Evolutionary conservation across 2,888 invertebrate genomes (phyloP).

Genomic region (Tholera decimalis): DNA sequence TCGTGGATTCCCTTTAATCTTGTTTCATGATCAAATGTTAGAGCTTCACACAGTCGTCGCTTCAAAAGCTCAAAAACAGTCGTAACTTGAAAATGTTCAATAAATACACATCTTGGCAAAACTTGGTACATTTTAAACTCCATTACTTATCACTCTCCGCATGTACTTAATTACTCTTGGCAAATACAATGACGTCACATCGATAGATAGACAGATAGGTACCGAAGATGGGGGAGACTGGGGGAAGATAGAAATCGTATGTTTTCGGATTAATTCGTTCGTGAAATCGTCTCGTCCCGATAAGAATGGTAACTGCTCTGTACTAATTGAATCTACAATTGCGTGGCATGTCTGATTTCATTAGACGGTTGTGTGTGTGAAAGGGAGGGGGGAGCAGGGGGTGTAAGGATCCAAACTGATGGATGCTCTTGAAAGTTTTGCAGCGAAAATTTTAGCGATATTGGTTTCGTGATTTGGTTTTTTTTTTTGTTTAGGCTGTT

Average conservation of each 20-base stretch:
- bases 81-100: conserved; percentile 62
- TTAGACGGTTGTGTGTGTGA: conserved; percentile 80
- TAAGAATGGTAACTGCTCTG: conserved; percentile 90
- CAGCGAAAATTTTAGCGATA: conserved; percentile 69
- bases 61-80: conserved; percentile 54
- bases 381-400: conserved; percentile 70
- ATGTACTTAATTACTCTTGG: conserved; percentile 88
- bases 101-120: conserved; percentile 64
- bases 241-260: conserved; percentile 90
- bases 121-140: conserved; percentile 71
- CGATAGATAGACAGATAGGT: conserved; percentile 77
- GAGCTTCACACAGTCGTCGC: conserved; percentile 38
- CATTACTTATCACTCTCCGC: conserved; percentile 76
- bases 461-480: conserved; percentile 62
- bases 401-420: conserved; percentile 67
- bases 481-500: conserved; percentile 19
- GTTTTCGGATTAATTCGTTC: conserved; percentile 92
- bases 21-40: conserved; percentile 54
- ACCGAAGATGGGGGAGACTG: conserved; percentile 76
- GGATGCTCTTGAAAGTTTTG: conserved; percentile 70
- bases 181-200: conserved; percentile 87
- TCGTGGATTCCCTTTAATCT: conserved; percentile 35
- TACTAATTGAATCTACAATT: conserved; percentile 91
- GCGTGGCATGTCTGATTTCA: conserved; percentile 90
- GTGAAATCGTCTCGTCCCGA: conserved; percentile 90